A percentile compares a stretch with the other conserved stretches of the same genome.
These are phyloP conservation scores for Nixonia krombeini DNA, from an alignment of 1,140 invertebrate genomes.

Conservation along the genomic window DNA sequence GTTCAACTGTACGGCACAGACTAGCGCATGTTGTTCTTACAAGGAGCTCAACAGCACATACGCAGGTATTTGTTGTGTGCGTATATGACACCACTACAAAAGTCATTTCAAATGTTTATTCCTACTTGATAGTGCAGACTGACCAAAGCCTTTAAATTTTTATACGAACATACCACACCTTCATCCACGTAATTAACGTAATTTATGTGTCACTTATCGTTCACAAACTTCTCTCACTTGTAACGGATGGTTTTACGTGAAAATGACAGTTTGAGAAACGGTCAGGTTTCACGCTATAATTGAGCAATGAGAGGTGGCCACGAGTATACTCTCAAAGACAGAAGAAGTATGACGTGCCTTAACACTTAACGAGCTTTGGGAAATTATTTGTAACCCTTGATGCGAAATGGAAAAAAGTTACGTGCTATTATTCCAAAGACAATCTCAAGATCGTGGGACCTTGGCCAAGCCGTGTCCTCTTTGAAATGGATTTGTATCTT, in stretches of 20 bases:
- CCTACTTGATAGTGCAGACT: no score
- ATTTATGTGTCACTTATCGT: neutral
- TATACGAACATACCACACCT: no score
- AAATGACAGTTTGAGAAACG: conserved; percentile 1
- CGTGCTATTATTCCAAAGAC: neutral
- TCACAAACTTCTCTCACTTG: neutral
- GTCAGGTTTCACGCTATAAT: neutral
- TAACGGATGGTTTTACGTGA: neutral
- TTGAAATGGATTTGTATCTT: conserved; percentile 9
- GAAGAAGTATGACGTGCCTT: neutral
- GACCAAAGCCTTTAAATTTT: no score
- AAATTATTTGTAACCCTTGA: conserved; percentile 7
- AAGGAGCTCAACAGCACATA: no score
- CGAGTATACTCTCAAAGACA: neutral
- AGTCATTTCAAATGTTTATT: no score
- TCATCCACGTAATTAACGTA: neutral
- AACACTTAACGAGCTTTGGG: conserved; percentile 3
- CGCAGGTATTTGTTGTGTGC: no score
- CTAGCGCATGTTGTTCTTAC: no score
- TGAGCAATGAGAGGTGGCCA: neutral
- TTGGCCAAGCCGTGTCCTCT: conserved; percentile 7
- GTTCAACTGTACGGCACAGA: no score
- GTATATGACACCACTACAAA: no score
- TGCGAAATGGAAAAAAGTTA: conserved; percentile 13
- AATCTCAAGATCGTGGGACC: conserved; percentile 11